Evolutionary conservation across 2,113 vertebrate species (phyloP).

Genomic region (Pelobates fuscus): DNA sequence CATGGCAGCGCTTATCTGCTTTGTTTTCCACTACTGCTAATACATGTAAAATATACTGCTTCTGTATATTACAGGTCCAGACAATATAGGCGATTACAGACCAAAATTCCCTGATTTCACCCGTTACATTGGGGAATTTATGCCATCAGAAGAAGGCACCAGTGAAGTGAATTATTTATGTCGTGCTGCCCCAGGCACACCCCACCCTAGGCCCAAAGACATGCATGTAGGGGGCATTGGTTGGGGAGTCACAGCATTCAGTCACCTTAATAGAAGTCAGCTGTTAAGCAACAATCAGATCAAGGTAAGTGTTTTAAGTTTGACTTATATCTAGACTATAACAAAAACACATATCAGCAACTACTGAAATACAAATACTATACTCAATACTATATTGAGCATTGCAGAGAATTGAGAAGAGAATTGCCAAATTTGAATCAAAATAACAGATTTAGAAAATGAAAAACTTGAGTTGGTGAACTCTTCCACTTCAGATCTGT

Average conservation of each 20-base stretch:
- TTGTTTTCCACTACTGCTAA: too few relatives aligned
- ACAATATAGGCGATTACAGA: constrained; percentile 67
- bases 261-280: constrained; percentile 59
- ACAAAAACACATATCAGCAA: too few relatives aligned
- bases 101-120: constrained; percentile 60
- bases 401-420: too few relatives aligned
- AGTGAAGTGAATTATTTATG: constrained; percentile 67
- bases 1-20: too few relatives aligned
- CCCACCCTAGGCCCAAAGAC: constrained; percentile 49
- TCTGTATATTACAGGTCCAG: constrained; percentile 66
- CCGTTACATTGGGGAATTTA: constrained; percentile 58
- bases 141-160: constrained; percentile 59
- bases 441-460: too few relatives aligned
- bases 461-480: too few relatives aligned
- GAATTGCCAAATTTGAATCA: too few relatives aligned
- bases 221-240: constrained; percentile 64
- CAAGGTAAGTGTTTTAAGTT: constrained; percentile 65
- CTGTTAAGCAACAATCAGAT: constrained; percentile 65
- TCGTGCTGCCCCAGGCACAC: constrained; percentile 47
- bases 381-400: too few relatives aligned
- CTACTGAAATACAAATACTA: too few relatives aligned
- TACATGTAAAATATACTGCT: too few relatives aligned
- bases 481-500: too few relatives aligned
- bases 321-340: too few relatives aligned
- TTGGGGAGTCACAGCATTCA: constrained; percentile 67